A percentile compares a stretch with the other conserved stretches of the same genome.
Evolutionary conservation across 2,888 invertebrate species (phyloP).

Genomic region (Xestia rhomboidea): DNA sequence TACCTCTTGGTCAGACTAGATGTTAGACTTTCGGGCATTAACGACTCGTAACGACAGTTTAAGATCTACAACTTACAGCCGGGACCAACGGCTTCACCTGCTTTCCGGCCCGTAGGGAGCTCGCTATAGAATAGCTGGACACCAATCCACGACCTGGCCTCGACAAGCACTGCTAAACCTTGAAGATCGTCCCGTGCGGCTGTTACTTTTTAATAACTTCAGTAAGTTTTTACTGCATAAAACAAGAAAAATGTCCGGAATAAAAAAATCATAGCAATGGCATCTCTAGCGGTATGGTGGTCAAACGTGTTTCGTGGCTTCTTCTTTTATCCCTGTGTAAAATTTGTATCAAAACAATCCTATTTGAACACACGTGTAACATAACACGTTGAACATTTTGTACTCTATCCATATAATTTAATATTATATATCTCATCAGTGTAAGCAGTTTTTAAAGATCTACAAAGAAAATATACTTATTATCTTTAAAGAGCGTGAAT

Average conservation of each 20-base stretch:
- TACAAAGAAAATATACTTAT: not conserved
- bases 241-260: not conserved
- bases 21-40: not conserved
- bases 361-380: slow-evolving; percentile 2
- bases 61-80: not conserved
- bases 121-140: not conserved
- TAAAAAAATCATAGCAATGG: not conserved
- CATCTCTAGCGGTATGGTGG: not conserved
- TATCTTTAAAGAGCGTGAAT: not conserved
- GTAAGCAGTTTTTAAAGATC: not conserved
- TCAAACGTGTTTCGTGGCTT: slow-evolving; percentile 10
- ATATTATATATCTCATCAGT: not conserved
- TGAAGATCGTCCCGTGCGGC: not conserved
- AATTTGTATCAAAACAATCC: not conserved
- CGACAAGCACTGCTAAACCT: not conserved
- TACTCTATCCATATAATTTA: not conserved
- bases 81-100: not conserved
- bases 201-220: not conserved
- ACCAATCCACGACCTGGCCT: not conserved
- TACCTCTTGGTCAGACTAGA: not conserved
- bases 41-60: not conserved
- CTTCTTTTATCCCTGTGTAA: slow-evolving; percentile 1
- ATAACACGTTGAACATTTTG: not conserved
- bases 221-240: not conserved
- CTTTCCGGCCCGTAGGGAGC: not conserved